Evolutionary conservation across 2,797 vertebrate genomes (phyloP), one percentile per base, ranked within the genome.

Genomic region (Danio choprae): DNA sequence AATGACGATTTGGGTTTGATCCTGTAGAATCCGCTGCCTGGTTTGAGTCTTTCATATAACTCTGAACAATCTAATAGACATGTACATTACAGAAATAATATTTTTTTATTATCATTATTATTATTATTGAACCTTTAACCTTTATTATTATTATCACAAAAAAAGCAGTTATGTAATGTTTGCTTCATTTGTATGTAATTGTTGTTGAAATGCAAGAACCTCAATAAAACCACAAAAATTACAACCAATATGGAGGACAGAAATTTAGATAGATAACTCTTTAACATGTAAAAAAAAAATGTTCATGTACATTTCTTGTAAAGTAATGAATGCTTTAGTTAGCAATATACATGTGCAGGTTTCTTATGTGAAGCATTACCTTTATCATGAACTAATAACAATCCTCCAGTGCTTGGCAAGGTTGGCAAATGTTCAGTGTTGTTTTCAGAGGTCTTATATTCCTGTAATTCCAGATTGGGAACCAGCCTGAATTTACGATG

Each of bases 351-450:
- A 38, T 29, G 7, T 12, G 15, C 5, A 62, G 3, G 4, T 56
- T 43, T 79, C 13, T 58, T 68, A 5, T 5, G 7, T 18, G 60
- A 16, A 10, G 79, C 43, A 68, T 55, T 87, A 97, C 96, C 96
- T 94, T 91, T 93, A 81, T 97, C 95, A 41, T 96, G 89, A 74
- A 97, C 95, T 40, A 95, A 91, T 72, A 96, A 84, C 87, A 81
- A 96, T 60, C 95, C 93, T 74, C 90, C 94, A 22, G 92, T 94
- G 38, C 92, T 87, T 67, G 94, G 94, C 74, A 95, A 90, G 51
- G 79, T 55, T 0, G 22, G 82, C 11, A 83, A 83, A 22, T 50
- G 73, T 12, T 79, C 79, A 8, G 36, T 38, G 7, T 79, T 43
- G 51, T 79, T 74, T 46, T 83, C 76, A 44, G 20, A 65, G 29